Conservation (phyloP, 2,113 vertebrate genomes). For the Tympanuchus pallidicinctus region DNA sequence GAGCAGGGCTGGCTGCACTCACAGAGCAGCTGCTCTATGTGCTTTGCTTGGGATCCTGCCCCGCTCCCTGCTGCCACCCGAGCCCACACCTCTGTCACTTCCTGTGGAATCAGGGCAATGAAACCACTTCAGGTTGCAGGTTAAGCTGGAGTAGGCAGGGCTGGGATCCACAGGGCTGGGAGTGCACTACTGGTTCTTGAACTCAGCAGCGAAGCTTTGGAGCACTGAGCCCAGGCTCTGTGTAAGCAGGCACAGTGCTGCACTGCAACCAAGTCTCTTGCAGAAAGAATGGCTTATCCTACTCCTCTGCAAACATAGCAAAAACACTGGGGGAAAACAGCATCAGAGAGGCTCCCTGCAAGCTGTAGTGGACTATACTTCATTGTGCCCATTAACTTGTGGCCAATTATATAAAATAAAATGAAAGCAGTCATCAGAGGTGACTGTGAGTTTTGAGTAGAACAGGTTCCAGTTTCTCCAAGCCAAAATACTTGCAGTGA, state of each 20-base stretch:
- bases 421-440: neutral
- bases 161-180: neutral
- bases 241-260: neutral
- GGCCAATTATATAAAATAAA: neutral
- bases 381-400: neutral
- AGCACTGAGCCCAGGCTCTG: neutral
- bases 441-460: neutral
- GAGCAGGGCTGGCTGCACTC: neutral
- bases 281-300: neutral
- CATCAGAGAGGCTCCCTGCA: neutral
- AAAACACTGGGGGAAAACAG: neutral
- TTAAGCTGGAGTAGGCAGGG: neutral
- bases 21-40: neutral
- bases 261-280: neutral
- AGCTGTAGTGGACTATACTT: neutral
- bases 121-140: neutral
- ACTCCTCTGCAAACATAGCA: neutral
- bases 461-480: neutral
- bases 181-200: neutral
- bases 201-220: neutral
- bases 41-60: neutral
- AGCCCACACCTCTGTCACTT: neutral
- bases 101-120: accelerated
- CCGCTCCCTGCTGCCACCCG: neutral
- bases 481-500: neutral